A percentile compares a stretch with the other conserved stretches of the same genome.
Conservation (phyloP, 2,797 vertebrate genomes). For the Siniperca undulata region DNA sequence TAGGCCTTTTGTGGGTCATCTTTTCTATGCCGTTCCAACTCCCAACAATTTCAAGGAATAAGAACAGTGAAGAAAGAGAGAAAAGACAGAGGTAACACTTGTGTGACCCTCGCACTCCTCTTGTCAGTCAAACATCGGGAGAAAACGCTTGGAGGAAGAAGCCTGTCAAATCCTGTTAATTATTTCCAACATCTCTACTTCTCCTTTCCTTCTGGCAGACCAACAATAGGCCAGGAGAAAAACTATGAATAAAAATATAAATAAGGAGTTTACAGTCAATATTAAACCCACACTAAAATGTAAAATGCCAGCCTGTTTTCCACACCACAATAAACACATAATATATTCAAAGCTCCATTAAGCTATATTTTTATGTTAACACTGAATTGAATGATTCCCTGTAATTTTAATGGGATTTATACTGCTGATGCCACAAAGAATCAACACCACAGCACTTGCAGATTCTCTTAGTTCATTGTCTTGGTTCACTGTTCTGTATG, state of each 20-base stretch:
- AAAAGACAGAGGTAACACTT: constrained; percentile 37
- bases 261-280: constrained; percentile 9
- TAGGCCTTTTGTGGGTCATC: constrained; percentile 31
- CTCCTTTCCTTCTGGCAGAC: constrained; percentile 37
- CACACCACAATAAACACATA: neutral
- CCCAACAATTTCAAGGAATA: constrained; percentile 33
- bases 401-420: constrained; percentile 1
- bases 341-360: constrained; percentile 14
- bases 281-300: constrained; percentile 34
- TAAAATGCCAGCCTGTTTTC: constrained; percentile 5
- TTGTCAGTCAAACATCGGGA: constrained; percentile 69
- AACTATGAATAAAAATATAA: constrained; percentile 27
- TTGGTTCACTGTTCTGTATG: neutral
- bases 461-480: neutral
- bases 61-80: constrained; percentile 9
- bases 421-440: neutral
- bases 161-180: constrained; percentile 68
- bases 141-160: constrained; percentile 45
- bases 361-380: constrained; percentile 1
- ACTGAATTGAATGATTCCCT: neutral
- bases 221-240: constrained; percentile 25
- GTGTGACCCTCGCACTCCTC: constrained; percentile 49
- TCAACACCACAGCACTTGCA: neutral
- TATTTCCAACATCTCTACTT: constrained; percentile 57
- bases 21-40: constrained; percentile 31